phyloP scores from a whole-genome alignment of 1,140 invertebrate genomes.

The Maniola jurtina region DNA sequence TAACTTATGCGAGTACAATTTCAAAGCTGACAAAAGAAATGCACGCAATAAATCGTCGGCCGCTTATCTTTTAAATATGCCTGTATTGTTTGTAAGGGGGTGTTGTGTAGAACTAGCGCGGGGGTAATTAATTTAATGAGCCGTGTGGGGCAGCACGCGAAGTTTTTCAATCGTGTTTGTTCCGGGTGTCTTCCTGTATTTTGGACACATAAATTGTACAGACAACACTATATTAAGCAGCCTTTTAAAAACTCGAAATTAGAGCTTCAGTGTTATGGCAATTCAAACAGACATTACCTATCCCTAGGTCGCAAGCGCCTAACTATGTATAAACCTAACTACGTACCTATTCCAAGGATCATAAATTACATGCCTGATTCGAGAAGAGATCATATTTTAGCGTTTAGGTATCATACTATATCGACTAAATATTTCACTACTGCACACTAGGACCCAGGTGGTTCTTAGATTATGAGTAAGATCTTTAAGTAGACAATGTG shows the following conservation, averaged over 20 bases:
- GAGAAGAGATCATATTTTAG: too few species aligned
- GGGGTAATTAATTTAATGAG: slow-evolving; percentile 76
- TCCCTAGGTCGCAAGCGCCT: too few species aligned
- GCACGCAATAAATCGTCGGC: slow-evolving; percentile 73
- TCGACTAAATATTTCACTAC: too few species aligned
- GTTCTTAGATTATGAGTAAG: too few species aligned
- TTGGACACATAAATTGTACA: slow-evolving; percentile 33
- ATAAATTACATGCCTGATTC: too few species aligned
- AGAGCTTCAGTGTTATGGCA: neutral
- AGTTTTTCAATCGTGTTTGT: slow-evolving; percentile 52
- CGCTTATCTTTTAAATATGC: slow-evolving; percentile 72
- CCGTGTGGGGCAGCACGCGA: slow-evolving; percentile 53
- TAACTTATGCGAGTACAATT: slow-evolving; percentile 79
- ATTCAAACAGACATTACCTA: too few species aligned
- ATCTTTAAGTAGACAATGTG: too few species aligned
- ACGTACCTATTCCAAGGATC: too few species aligned
- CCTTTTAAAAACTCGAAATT: neutral
- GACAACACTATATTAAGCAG: neutral
- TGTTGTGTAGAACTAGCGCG: slow-evolving; percentile 63
- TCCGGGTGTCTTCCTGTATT: slow-evolving; percentile 35
- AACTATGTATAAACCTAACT: too few species aligned
- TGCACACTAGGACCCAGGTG: too few species aligned
- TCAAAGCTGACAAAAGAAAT: slow-evolving; percentile 79
- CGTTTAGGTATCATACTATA: too few species aligned
- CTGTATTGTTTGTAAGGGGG: slow-evolving; percentile 69